Base-by-base conservation (phyloP, 2,797 vertebrate genomes). In the Nannoperca obscura region DNA sequence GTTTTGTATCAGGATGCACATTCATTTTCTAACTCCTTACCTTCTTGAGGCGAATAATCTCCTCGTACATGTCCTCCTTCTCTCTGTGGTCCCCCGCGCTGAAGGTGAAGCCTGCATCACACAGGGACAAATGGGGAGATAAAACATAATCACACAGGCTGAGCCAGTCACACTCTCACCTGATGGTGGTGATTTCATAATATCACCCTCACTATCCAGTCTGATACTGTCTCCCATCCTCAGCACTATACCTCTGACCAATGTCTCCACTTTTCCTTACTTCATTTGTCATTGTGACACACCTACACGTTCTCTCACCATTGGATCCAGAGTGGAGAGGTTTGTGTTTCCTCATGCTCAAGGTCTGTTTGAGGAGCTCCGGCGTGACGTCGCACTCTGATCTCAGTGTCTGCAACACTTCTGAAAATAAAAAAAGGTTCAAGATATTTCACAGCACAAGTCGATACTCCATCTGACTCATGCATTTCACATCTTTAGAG, bases 61-160 rank as follows among this genome's bases (percentile, higher is more conserved):
- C 97, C 52, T 97, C 95, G 19, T 98, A 97, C 97, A 99, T 98
- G 76, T 97, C 97, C 86, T 99, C 97, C 66, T 96, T 98, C 60
- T 97, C 97, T 89, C 95, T 96, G 91, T 92, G 95, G 88, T 96
- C 91, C 0, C 93, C 92, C 22, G 94, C 89, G 63, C 95, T 91
- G 24, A 94, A 91, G 63, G 93, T 66, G 34, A 95, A 95, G 72
- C 97, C 97, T 98, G 84, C 22, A 81, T 80, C 61, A 61, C 34
- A 71, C 0, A 11, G 5, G 4, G 20, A 74, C 1, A 57, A 44
- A 65, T 3, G 7, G 2, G 13, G 5, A 73, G 32, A 71, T 5
- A 12, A 22, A n/a, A 20, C 49, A 76, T 5, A 1, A 55, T 50
- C 30, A 69, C 24, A 55, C 17, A 47, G 13, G 63, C 19, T 52